Evolutionary conservation across 2,888 invertebrate species (phyloP).

Genomic region (Eupithecia tripunctaria): DNA sequence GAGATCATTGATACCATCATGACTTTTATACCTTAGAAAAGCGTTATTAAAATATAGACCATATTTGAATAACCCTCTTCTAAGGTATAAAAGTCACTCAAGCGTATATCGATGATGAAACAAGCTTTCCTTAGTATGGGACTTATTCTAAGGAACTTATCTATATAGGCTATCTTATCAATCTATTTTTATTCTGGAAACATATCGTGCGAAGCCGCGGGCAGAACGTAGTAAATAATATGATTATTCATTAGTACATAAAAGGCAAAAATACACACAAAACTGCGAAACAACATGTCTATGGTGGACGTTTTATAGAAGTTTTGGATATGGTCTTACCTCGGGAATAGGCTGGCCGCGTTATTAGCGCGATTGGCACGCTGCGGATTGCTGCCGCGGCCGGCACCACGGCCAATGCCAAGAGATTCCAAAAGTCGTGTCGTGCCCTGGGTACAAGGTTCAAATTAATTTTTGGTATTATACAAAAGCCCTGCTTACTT

Average conservation of each 20-base stretch:
- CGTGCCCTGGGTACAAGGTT: conserved; percentile 60
- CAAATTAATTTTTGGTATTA: conserved; percentile 1
- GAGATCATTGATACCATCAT: no score
- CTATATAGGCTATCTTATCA: no score
- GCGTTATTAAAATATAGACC: no score
- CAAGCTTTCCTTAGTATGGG: no score
- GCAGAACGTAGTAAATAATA: not conserved
- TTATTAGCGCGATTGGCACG: conserved; percentile 80
- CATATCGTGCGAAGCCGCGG: not conserved
- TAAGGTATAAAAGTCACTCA: no score
- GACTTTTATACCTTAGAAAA: no score
- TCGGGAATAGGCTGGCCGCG: conserved; percentile 87
- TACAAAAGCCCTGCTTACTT: not conserved
- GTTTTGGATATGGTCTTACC: conserved; percentile 64
- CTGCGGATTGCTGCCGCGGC: conserved; percentile 67
- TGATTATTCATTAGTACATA: not conserved
- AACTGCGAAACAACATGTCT: not conserved
- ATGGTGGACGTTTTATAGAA: not conserved
- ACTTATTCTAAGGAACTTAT: no score
- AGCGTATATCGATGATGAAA: no score
- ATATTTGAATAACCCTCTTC: no score
- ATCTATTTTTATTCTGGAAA: not conserved
- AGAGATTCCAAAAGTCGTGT: conserved; percentile 73
- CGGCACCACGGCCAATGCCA: conserved; percentile 71
- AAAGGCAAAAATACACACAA: not conserved